Conservation (phyloP, 2,888 invertebrate species). For the Spilarctia lutea region DNA sequence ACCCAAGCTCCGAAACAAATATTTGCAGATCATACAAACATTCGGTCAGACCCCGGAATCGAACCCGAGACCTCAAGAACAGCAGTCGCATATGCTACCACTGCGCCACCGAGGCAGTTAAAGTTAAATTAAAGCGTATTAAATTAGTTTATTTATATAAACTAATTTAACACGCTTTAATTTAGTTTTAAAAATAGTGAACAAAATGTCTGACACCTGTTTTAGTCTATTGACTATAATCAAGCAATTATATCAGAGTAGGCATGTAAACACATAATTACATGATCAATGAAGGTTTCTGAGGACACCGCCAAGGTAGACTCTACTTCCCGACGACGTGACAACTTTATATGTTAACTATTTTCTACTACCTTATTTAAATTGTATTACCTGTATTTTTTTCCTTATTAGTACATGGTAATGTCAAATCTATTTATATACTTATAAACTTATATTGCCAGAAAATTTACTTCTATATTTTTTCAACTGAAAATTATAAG, state of each 20-base stretch:
- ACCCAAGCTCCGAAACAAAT: no score
- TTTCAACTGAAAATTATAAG: not conserved
- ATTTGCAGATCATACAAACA: no score
- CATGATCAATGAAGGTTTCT: conserved; percentile 15
- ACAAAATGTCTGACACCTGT: not conserved
- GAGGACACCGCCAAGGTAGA: conserved; percentile 17
- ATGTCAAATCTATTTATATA: not conserved
- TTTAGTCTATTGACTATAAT: not conserved
- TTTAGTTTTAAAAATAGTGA: not conserved
- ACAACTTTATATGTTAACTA: conserved; percentile 4
- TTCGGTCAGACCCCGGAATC: no score
- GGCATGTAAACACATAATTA: conserved; percentile 15
- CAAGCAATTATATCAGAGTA: conserved; percentile 15
- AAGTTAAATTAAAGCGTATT: no score
- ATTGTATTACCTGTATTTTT: not conserved
- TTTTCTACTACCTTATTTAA: conserved; percentile 3
- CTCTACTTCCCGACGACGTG: conserved; percentile 21
- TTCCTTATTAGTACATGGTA: not conserved
- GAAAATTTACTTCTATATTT: not conserved
- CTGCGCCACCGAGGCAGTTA: no score
- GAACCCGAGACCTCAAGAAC: no score
- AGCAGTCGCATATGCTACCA: no score
- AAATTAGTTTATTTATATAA: no score
- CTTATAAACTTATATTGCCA: not conserved
- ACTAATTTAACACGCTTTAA: not conserved